Base-by-base conservation (phyloP, 2,797 vertebrate species). In the Betta splendens region DNA sequence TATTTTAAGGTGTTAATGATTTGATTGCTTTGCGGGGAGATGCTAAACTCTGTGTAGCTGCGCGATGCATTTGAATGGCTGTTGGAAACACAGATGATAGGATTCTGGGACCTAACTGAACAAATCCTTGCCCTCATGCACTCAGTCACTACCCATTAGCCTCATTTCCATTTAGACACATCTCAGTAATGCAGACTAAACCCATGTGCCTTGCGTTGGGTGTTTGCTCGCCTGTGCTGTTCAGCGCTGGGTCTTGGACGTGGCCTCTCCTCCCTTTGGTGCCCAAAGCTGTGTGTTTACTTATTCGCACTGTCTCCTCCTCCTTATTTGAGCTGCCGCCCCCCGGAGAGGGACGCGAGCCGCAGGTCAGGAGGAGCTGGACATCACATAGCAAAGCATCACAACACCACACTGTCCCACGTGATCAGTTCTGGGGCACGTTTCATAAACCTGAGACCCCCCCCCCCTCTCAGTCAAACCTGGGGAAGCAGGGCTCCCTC, bases 101-200 rank as follows among this genome's bases (percentile, higher is more conserved):
- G 68, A 66, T 56, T 62, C 20, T 36, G 38, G 38, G 29, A 62
- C 36, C 28, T 65, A 52, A 69, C 18, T 68, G 60, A 64, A 68
- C 57, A 55, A 63, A 56, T 26, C 33, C 39, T 18, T 32, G 38
- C 26, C 70, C 39, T 16, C 39, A 26, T 26, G 18, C 64, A 46
- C 50, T 36, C 43, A 59, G 48, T 44, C 42, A 12, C 50, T 57
- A 26, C 18, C 46, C 58, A 62, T 69, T 61, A 62, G 60, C 42
- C 59, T 80, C 37, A 76, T 77, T 77, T 80, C 55, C 74, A 78
- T 65, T 73, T 52, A 59, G 57, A 71, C 43, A 47, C 57, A 48
- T 56, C 50, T 40, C 66, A 60, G 47, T 38, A 51, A 32, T 3
- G 25, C 66, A 45, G 32, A 44, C n/a, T 21, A 7, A 23, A 29